A percentile compares a stretch with the other conserved stretches of the same genome.
These are phyloP conservation scores for Onychorhynchus coronatus DNA, from an alignment of 2,113 vertebrate species.

Conservation along the genomic window DNA sequence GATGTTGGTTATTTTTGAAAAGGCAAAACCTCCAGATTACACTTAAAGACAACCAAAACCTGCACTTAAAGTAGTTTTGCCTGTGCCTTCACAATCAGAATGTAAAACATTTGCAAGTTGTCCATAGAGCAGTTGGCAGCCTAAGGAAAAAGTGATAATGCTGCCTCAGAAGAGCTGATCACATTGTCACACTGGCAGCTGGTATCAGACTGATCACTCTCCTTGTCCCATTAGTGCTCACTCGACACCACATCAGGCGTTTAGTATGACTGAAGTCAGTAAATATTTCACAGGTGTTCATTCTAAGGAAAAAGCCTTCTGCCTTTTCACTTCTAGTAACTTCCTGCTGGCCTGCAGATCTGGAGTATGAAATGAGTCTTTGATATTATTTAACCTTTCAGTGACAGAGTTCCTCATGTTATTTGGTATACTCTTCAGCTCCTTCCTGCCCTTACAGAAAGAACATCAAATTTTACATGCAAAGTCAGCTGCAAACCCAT, in stretches of 20 bases:
- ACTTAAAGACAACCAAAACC: neutral
- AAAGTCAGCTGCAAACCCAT: neutral
- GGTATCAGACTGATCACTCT: neutral
- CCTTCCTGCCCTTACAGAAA: neutral
- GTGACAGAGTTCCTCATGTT: neutral
- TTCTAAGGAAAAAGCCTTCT: neutral
- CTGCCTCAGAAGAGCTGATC: neutral
- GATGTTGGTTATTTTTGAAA: neutral
- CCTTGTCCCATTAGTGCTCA: neutral
- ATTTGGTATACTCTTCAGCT: neutral
- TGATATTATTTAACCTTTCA: fast-evolving
- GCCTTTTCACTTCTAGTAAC: neutral
- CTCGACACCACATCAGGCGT: neutral
- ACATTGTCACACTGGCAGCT: neutral
- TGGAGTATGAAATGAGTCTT: neutral
- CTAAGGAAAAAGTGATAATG: neutral
- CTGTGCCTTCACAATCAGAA: neutral
- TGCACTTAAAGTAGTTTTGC: neutral
- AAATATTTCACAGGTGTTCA: neutral
- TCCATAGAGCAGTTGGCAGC: neutral
- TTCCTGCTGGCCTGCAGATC: neutral
- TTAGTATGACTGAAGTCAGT: neutral
- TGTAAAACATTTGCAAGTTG: neutral
- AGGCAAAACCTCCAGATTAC: neutral
- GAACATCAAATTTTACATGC: neutral